Evolutionary conservation across 2,797 vertebrate genomes (phyloP).

Genomic region (Brotogeris chrysoptera): DNA sequence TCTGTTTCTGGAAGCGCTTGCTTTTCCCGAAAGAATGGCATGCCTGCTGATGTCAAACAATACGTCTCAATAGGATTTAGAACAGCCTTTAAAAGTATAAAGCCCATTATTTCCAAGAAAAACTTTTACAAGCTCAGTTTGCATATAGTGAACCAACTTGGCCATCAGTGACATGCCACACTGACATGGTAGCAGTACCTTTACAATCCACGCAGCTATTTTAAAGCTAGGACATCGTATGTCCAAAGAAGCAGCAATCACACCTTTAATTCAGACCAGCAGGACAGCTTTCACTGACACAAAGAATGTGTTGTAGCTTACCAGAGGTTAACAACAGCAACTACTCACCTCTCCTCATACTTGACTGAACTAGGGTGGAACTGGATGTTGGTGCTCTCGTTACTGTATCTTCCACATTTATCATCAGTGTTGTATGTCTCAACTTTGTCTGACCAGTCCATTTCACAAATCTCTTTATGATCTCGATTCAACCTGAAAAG

Average conservation of each 20-base stretch:
- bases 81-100: neutral
- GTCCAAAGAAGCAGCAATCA: neutral
- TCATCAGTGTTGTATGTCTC: slow-evolving; percentile 85
- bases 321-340: too few relatives aligned
- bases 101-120: neutral
- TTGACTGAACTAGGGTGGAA: slow-evolving; percentile 79
- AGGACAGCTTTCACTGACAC: neutral
- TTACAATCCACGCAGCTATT: neutral
- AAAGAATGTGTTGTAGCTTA: neutral
- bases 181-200: neutral
- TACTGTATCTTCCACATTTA: slow-evolving; percentile 76
- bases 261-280: neutral
- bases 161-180: neutral
- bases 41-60: neutral
- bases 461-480: slow-evolving; percentile 84
- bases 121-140: neutral
- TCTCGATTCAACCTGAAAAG: slow-evolving; percentile 81
- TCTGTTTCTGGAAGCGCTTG: neutral
- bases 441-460: slow-evolving; percentile 91
- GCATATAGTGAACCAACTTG: neutral
- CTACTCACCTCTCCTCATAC: slow-evolving; percentile 85
- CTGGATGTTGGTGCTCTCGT: slow-evolving; percentile 81
- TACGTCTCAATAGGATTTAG: neutral
- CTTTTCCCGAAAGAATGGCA: neutral
- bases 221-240: accelerated